Conservation (phyloP, 2,797 vertebrate genomes). For the Pseudocheirus occidentalis region DNA sequence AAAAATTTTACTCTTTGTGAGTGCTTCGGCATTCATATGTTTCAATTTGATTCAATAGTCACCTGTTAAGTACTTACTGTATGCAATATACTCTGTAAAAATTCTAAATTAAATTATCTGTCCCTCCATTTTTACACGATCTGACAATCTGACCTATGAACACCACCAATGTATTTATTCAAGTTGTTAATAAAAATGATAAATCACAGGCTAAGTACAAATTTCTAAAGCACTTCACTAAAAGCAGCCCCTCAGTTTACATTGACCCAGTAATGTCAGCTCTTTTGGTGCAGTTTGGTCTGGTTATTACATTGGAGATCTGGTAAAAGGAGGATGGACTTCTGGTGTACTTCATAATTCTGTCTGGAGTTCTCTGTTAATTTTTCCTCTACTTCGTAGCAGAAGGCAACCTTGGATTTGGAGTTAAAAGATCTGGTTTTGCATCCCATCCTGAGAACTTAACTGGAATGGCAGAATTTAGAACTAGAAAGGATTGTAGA, state of each 20-base stretch:
- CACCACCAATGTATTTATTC: not conserved
- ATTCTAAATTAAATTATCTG: not conserved
- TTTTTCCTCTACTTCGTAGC: not conserved
- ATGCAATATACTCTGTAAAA: not conserved
- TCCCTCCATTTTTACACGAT: not conserved
- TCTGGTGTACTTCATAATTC: not conserved
- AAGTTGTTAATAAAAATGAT: not conserved
- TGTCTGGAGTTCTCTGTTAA: not conserved
- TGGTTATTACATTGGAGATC: not conserved
- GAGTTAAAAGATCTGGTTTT: not conserved
- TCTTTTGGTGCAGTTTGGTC: not conserved
- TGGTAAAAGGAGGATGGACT: not conserved
- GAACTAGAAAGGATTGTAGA: not conserved
- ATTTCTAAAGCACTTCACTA: not conserved
- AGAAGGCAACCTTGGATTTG: not conserved
- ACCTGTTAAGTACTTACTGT: not conserved
- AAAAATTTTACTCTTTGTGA: not conserved
- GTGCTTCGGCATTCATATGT: not conserved
- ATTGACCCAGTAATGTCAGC: not conserved
- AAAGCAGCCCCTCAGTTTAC: not conserved
- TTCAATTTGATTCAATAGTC: not conserved
- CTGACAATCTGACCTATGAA: not conserved
- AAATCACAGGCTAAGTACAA: not conserved
- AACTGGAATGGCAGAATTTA: not conserved
- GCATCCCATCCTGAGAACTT: not conserved